Base-by-base conservation (phyloP, 1,140 invertebrate genomes). In the Penaeus vannamei region DNA sequence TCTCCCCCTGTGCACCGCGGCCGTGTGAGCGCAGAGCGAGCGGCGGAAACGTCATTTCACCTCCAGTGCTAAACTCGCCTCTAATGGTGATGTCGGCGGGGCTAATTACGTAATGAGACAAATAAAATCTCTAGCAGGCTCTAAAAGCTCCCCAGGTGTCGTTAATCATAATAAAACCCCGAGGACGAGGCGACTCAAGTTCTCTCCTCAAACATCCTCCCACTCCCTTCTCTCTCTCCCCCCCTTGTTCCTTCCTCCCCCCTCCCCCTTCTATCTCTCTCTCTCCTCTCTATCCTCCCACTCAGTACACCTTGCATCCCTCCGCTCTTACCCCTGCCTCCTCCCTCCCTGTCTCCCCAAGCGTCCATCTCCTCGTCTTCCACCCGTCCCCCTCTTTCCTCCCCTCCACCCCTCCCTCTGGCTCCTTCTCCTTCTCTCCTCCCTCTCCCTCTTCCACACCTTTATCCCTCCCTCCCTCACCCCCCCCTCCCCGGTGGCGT, bases 61-160 rank as follows among this genome's bases (percentile, higher is more conserved):
- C 53, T 8, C 53, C 53, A 53, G 53, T 12, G 14, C 53, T 53
- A 53, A 53, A 7, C 53, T 53, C 53, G 12, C 53, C 53, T 53
- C 53, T 53, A 53, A 53, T 53, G 53, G 53, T 53, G 53, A 12
- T 53, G 53, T 53, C 53, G 12, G 53, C 53, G 53, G 53, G 53
- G 42, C 22, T 76, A 76, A 76, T 32, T 29, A 36, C 42, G 72
- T 76, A 76, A 76, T 76, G 72, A 76, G 72, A 36, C 72, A 76
- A 76, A 76, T 76, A 76, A 76, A 76, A 29, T 76, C 42, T 76
- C 42, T 29, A 29, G 72, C 53, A 76, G 42, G 72, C 72, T 32
- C 72, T 76, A 76, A 76, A 76, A 76, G 72, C 72, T 36, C 29
- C 42, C 42, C 29, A 17, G 7, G 72, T 76, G 72, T 76, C 72